phyloP scores from a whole-genome alignment of 2,113 vertebrate genomes.

The Sphyrna mokarran region DNA sequence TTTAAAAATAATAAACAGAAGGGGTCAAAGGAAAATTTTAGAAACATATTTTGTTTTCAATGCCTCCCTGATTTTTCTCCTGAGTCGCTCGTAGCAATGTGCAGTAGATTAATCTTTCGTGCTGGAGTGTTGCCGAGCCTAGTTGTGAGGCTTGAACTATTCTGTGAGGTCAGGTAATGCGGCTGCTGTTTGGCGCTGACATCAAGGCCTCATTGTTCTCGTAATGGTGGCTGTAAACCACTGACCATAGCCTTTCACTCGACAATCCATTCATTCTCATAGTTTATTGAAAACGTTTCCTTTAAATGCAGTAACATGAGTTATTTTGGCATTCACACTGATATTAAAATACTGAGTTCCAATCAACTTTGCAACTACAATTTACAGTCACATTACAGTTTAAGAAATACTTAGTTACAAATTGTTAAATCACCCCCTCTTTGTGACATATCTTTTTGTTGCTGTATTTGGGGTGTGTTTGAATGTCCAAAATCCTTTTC shows the following conservation, averaged over 20 bases:
- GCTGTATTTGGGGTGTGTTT: neutral
- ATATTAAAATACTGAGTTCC: neutral
- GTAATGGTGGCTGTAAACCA: neutral
- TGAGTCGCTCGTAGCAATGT: neutral
- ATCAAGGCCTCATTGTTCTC: neutral
- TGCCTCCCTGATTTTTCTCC: neutral
- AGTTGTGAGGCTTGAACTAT: neutral
- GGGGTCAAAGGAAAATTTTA: neutral
- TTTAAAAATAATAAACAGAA: neutral
- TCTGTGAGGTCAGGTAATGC: neutral
- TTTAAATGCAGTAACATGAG: neutral
- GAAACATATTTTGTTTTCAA: neutral
- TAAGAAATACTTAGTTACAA: neutral
- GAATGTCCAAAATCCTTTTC: neutral
- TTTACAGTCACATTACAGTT: neutral
- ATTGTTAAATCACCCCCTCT: neutral
- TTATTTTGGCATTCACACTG: neutral
- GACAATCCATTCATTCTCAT: neutral
- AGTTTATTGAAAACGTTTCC: conserved; percentile 9
- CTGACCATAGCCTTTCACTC: neutral
- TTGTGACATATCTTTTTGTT: neutral
- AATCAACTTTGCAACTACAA: neutral
- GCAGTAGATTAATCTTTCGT: neutral
- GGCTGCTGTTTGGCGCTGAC: conserved; percentile 7
- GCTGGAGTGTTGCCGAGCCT: neutral